Evolutionary conservation across 2,113 vertebrate species (phyloP).

Genomic region (Bothrops jararaca): DNA sequence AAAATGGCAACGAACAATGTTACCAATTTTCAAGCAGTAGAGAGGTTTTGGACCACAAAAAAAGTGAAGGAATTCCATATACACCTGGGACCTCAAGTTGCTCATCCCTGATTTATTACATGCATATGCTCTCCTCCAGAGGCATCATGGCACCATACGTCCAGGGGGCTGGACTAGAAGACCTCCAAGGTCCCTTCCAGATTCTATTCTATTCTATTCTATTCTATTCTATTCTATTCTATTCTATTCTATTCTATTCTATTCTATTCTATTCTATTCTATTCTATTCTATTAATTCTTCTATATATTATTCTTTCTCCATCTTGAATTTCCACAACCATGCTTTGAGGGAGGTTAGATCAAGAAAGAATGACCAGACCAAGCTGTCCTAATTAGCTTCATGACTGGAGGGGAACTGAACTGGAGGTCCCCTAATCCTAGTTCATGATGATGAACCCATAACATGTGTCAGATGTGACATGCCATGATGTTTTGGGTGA

Average conservation of each 20-base stretch:
- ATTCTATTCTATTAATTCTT: no score
- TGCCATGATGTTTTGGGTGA: no score
- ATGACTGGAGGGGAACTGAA: background rate
- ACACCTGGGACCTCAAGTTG: background rate
- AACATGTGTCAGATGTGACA: no score
- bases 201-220: no score
- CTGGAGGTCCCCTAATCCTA: background rate
- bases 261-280: no score
- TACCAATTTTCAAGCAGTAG: no score
- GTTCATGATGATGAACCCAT: background rate
- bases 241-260: no score
- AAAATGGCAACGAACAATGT: background rate
- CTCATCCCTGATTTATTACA: background rate
- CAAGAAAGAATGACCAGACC: background rate
- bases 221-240: no score
- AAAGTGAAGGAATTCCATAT: background rate
- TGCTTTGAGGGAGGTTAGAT: background rate
- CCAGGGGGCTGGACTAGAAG: no score
- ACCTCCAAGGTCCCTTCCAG: no score
- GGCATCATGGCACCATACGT: background rate
- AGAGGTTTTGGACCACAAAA: no score
- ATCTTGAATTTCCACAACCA: background rate
- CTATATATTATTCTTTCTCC: background rate
- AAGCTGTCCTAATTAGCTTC: background rate
- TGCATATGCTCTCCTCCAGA: background rate